Conservation (phyloP, 2,888 invertebrate species). For the Drosophila antonietae region DNA sequence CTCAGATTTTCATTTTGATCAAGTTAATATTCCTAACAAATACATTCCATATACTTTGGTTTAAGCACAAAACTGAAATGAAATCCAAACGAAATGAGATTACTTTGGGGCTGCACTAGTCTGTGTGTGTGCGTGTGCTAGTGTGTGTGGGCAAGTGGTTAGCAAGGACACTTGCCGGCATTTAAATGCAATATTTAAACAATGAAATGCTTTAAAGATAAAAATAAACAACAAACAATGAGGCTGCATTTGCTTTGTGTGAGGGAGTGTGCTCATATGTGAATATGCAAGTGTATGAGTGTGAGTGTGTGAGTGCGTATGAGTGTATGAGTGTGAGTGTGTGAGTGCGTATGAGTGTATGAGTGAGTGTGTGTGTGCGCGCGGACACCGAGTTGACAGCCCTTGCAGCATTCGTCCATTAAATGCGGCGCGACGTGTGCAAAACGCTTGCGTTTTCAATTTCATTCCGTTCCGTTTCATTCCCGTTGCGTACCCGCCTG, state of each 20-base stretch:
- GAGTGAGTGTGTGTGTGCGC: slow-evolving; percentile 9
- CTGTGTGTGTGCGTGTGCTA: not conserved
- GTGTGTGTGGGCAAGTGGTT: slow-evolving; percentile 2
- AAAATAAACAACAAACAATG: slow-evolving; percentile 73
- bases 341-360: not conserved
- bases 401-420: slow-evolving; percentile 22
- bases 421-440: slow-evolving; percentile 53
- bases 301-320: not conserved
- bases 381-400: slow-evolving; percentile 41
- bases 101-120: slow-evolving; percentile 37
- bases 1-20: too few relatives aligned
- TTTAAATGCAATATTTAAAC: slow-evolving; percentile 68
- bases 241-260: slow-evolving; percentile 29
- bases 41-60: too few relatives aligned
- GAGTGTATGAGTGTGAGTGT: slow-evolving; percentile 15
- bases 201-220: slow-evolving; percentile 67
- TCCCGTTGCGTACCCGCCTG: slow-evolving; percentile 31
- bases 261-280: slow-evolving; percentile 2
- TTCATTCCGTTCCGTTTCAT: slow-evolving; percentile 60
- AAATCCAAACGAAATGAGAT: slow-evolving; percentile 34
- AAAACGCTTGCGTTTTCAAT: slow-evolving; percentile 73
- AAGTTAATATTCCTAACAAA: too few relatives aligned
- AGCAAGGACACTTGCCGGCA: slow-evolving; percentile 40
- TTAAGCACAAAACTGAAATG: not conserved
- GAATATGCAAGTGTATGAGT: not conserved